Evolutionary conservation across 2,888 invertebrate species (phyloP).

Genomic region (Phengaris arion): DNA sequence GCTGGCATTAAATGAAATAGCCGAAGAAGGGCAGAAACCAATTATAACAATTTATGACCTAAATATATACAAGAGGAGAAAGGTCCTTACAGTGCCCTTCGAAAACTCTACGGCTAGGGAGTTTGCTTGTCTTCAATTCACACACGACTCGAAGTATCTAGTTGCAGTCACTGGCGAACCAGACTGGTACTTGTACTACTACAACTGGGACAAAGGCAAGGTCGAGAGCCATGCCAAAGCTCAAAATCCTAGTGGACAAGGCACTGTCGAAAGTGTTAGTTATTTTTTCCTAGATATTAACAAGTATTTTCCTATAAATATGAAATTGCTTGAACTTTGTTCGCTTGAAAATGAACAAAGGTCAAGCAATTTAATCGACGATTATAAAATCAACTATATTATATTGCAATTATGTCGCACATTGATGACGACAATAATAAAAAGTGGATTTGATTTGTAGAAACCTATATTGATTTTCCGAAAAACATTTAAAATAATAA

Average conservation of each 20-base stretch:
- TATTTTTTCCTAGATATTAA: not conserved
- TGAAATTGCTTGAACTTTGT: not conserved
- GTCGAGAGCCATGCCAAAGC: constrained; percentile 87
- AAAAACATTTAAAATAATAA: too few species aligned
- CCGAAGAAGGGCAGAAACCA: constrained; percentile 83
- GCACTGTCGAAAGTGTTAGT: constrained; percentile 78
- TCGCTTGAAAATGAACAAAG: not conserved
- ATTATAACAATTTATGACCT: constrained; percentile 86
- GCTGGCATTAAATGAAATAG: constrained; percentile 81
- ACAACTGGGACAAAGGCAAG: constrained; percentile 90
- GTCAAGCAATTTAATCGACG: not conserved
- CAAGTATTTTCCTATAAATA: not conserved
- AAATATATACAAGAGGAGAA: constrained; percentile 83
- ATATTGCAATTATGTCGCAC: not conserved
- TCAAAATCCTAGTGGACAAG: constrained; percentile 83
- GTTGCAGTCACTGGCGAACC: constrained; percentile 90
- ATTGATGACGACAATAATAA: not conserved
- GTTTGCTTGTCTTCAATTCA: constrained; percentile 87
- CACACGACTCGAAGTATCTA: constrained; percentile 89
- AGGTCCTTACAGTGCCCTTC: constrained; percentile 82
- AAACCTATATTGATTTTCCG: too few species aligned
- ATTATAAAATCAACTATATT: not conserved
- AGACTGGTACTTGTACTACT: constrained; percentile 89
- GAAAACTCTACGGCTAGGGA: constrained; percentile 80
- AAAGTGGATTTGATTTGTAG: too few species aligned